Evolutionary conservation across 2,797 vertebrate genomes (phyloP).

Genomic region (Hoplostethus mediterraneus): DNA sequence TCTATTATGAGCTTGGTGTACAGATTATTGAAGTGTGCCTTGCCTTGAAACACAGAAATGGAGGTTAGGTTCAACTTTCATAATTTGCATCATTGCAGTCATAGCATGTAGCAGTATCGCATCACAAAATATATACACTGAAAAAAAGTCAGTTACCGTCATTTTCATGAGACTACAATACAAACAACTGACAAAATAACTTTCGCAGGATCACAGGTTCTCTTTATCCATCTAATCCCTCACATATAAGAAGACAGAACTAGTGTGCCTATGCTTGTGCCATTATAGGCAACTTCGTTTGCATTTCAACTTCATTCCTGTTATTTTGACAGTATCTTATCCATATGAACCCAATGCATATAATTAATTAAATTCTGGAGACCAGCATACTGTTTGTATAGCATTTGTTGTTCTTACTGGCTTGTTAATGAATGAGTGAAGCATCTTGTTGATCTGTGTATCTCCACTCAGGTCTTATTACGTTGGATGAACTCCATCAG

Average conservation of each 20-base stretch:
- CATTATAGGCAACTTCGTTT: not conserved
- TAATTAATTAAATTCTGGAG: not conserved
- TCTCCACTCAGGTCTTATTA: conserved; percentile 90
- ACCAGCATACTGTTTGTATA: not conserved
- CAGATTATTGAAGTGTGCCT: conserved; percentile 98
- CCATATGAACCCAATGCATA: not conserved
- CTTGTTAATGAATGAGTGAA: not conserved
- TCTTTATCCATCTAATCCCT: not conserved
- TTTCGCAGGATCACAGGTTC: too few species aligned
- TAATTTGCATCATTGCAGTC: not conserved
- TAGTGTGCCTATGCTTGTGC: not conserved
- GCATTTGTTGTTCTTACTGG: not conserved
- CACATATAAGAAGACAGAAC: not conserved
- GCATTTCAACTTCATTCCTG: not conserved
- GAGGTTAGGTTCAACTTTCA: conserved; percentile 83
- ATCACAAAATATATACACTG: not conserved
- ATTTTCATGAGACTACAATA: not conserved
- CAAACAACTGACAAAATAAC: not conserved
- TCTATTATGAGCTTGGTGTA: conserved; percentile 98
- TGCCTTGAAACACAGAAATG: conserved; percentile 96
- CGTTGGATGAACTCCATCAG: conserved; percentile 95
- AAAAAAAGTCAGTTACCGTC: not conserved
- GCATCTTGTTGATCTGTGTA: not conserved
- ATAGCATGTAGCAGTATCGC: not conserved
- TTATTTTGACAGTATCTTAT: not conserved